A percentile compares a stretch with the other conserved stretches of the same genome.
phyloP scores from a whole-genome alignment of 2,797 vertebrate genomes.

The Oreochromis mossambicus region DNA sequence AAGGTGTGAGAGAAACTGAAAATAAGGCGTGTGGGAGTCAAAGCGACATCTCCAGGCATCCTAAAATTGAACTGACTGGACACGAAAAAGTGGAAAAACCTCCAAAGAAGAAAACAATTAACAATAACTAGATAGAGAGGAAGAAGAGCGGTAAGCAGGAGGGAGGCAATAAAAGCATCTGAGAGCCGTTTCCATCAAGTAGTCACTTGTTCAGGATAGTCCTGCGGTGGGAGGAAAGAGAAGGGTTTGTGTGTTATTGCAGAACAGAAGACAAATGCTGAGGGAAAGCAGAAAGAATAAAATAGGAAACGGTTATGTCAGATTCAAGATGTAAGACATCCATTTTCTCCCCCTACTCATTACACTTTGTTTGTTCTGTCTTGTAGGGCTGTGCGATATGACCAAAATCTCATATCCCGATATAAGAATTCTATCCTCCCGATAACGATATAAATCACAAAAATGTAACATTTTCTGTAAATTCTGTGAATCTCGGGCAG shows the following conservation, averaged over 20 bases:
- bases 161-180: constrained; percentile 14
- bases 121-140: background rate
- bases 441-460: too few relatives aligned
- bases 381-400: background rate
- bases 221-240: background rate
- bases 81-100: constrained; percentile 10
- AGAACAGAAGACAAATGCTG: background rate
- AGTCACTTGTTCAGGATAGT: constrained; percentile 10
- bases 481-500: too few relatives aligned
- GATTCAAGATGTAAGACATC: background rate
- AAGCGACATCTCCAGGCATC: background rate
- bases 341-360: background rate
- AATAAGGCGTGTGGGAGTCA: background rate
- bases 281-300: background rate
- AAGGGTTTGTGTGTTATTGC: background rate
- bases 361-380: background rate
- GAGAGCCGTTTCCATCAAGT: constrained; percentile 20
- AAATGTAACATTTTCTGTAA: too few relatives aligned
- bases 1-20: background rate
- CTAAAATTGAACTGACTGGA: constrained; percentile 33
- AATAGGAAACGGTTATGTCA: background rate
- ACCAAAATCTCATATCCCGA: too few relatives aligned
- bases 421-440: too few relatives aligned
- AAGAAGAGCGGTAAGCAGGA: background rate
- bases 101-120: constrained; percentile 7